phyloP scores from a whole-genome alignment of 2,888 invertebrate genomes.

The Tubulanus polymorphus region DNA sequence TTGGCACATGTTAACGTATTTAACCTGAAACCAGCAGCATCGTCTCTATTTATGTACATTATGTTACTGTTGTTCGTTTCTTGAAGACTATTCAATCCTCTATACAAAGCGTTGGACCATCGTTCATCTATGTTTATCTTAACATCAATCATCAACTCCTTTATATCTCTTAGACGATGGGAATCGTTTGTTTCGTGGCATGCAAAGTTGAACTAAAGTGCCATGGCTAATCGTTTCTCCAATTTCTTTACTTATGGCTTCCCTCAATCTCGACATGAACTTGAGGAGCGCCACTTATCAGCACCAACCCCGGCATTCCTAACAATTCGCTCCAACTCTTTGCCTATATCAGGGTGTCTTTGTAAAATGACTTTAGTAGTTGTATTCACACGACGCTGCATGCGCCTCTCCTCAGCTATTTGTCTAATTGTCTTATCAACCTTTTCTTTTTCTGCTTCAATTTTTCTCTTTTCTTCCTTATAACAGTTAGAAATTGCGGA shows the following conservation, averaged over 20 bases:
- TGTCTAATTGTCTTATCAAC: not conserved
- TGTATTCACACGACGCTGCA: not conserved
- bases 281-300: not conserved
- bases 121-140: not conserved
- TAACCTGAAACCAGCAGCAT: constrained; percentile 1
- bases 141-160: not conserved
- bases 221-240: not conserved
- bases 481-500: not conserved
- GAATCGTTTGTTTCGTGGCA: constrained; percentile 1
- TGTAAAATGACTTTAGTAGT: not conserved
- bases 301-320: not conserved
- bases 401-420: not conserved
- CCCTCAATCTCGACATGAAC: not conserved
- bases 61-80: not conserved
- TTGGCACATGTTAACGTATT: not conserved
- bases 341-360: not conserved
- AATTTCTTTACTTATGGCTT: not conserved
- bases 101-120: not conserved
- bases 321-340: not conserved
- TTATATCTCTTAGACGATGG: not conserved
- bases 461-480: not conserved
- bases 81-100: not conserved
- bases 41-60: not conserved
- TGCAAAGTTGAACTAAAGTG: not conserved
- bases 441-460: not conserved